phyloP scores from a whole-genome alignment of 2,888 invertebrate genomes.

The Ganaspis brasiliensis region DNA sequence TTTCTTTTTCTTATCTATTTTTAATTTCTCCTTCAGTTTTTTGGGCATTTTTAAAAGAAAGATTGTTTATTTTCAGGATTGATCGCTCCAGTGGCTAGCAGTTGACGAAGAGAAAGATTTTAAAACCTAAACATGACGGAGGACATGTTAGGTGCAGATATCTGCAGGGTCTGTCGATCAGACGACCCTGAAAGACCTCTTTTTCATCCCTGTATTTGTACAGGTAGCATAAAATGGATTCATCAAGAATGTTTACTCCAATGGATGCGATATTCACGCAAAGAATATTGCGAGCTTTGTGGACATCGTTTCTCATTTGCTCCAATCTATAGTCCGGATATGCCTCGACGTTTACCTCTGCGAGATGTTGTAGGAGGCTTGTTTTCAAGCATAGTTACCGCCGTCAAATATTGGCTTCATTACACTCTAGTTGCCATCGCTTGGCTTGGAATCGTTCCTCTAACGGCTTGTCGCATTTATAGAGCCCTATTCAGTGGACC shows the following conservation, averaged over 20 bases:
- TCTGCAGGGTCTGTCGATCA: slow-evolving; percentile 98
- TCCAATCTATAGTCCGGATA: slow-evolving; percentile 99
- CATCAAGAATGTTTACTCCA: slow-evolving; percentile 99
- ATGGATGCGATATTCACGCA: slow-evolving; percentile 99
- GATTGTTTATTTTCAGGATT: slow-evolving; percentile 4
- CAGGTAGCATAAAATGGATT: slow-evolving; percentile 99
- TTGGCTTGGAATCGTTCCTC: slow-evolving; percentile 98
- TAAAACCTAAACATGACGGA: slow-evolving; percentile 78
- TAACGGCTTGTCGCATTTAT: slow-evolving; percentile 98
- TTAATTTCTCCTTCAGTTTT: too few relatives aligned
- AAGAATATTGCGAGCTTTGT: slow-evolving; percentile 99
- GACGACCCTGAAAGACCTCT: slow-evolving; percentile 96
- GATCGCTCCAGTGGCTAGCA: slow-evolving; percentile 14
- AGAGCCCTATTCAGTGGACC: slow-evolving; percentile 95
- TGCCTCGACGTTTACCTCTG: slow-evolving; percentile 98
- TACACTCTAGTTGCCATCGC: slow-evolving; percentile 98
- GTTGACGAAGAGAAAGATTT: not conserved
- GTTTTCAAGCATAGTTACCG: slow-evolving; percentile 93
- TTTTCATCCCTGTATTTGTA: slow-evolving; percentile 99
- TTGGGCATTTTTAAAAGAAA: too few relatives aligned
- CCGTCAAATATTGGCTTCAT: slow-evolving; percentile 98
- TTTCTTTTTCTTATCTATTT: too few relatives aligned
- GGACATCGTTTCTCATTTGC: slow-evolving; percentile 98
- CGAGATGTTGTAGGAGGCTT: slow-evolving; percentile 96
- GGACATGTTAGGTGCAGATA: slow-evolving; percentile 88